Base-by-base conservation (phyloP, 35 echinoderm and acorn worm genomes). In the Anneissia japonica region DNA sequence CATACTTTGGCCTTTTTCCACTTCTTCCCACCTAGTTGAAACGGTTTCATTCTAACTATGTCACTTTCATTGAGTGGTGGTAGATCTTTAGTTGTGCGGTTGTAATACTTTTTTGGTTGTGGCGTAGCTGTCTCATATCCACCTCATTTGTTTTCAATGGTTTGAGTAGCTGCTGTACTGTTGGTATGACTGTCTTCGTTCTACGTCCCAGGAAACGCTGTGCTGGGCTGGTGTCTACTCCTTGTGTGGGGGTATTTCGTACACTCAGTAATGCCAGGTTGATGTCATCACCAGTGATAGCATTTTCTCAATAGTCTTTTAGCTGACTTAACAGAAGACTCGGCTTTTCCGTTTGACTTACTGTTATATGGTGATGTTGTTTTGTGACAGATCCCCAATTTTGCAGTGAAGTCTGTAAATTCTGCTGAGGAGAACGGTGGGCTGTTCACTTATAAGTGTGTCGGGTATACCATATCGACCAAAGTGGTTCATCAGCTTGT, bases 291-390 rank as follows among this genome's bases (percentile, higher is more conserved):
- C 19, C 37, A 46, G 4, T 21, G 31, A 19, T 36, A 11, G 76
- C 39, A 80, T 81, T 72, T 80, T 36, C 46, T 82, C 79, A 88
- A 37, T 40, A 82, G 2, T 0, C 72, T 88, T 46, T 88, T 88
- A 14, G 86, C 77, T 19, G 86, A 23, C 51, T 82, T 56, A 23
- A 88, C 79, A 28, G 76, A 37, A 30, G 77, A 33, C 31, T 81
- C 78, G 26, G 46, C 86, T 30, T 81, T 72, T 0, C 86, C 76
- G 72, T 82, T 88, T 74, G 56, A 32, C 38, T 81, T 88, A 35
- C 77, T 80, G 43, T 73, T 80, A 46, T 74, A 74, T 73, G 87
- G 87, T 12, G 77, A 88, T 35, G 55, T 82, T 7, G 87, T 88
- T 2, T 33, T 13, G 55, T 88, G 87, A 1, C 35, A 37, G 26